Conservation (phyloP, 2,797 vertebrate genomes). For the Notolabrus celidotus region DNA sequence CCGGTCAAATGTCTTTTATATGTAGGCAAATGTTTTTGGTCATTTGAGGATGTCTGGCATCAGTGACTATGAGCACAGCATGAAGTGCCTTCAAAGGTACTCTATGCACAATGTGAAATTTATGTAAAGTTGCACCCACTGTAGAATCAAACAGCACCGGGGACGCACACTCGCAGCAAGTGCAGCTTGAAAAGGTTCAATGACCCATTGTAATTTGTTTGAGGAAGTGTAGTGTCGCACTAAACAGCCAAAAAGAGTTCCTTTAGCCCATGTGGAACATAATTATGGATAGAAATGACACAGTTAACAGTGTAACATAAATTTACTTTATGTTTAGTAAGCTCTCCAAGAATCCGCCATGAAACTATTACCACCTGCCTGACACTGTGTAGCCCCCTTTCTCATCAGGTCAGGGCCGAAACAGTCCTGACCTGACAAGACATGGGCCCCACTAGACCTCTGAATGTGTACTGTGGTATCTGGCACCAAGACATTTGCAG, state of each 20-base stretch:
- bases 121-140: constrained; percentile 8
- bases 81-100: constrained; percentile 16
- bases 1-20: constrained; percentile 21
- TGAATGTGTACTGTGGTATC: too few species aligned
- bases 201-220: background rate
- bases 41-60: constrained; percentile 23
- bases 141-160: background rate
- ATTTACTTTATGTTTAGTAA: constrained; percentile 8
- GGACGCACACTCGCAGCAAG: constrained; percentile 12
- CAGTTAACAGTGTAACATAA: background rate
- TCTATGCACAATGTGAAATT: constrained; percentile 12
- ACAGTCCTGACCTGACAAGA: too few species aligned
- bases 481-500: too few species aligned
- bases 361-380: too few species aligned
- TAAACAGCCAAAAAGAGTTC: background rate
- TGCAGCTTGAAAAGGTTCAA: constrained; percentile 16
- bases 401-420: too few species aligned
- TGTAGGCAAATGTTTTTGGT: constrained; percentile 26
- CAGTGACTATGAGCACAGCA: constrained; percentile 18
- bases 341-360: too few species aligned
- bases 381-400: too few species aligned
- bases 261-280: background rate
- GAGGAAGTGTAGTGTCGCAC: background rate
- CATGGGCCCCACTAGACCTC: too few species aligned
- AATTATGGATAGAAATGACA: background rate